Evolutionary conservation across 1,140 invertebrate genomes (phyloP).

Genomic region (Tribolium madens): DNA sequence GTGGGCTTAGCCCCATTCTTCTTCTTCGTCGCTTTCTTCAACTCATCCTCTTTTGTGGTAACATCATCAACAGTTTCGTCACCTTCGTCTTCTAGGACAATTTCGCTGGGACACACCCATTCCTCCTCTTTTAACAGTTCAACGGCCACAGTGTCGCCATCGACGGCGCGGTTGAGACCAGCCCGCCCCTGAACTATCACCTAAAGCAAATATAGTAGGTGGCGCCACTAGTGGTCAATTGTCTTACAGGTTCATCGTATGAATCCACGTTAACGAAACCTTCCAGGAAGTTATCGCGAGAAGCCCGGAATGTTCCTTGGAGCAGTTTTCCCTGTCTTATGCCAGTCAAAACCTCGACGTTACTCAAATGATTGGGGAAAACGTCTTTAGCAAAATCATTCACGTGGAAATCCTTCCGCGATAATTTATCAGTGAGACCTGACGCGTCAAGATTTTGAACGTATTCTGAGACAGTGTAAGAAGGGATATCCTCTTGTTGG

Average conservation of each 20-base stretch:
- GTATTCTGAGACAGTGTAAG: conserved; percentile 68
- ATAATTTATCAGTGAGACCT: conserved; percentile 85
- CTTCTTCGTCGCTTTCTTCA: conserved; percentile 63
- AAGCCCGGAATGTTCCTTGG: conserved; percentile 88
- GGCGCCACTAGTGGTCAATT: conserved; percentile 31
- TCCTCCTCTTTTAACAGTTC: conserved; percentile 90
- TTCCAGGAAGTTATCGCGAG: conserved; percentile 94
- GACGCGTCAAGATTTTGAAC: conserved; percentile 64
- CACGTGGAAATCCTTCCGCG: conserved; percentile 73
- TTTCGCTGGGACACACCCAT: conserved; percentile 89
- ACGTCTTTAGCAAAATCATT: conserved; percentile 75
- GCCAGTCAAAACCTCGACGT: conserved; percentile 81
- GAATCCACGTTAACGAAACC: conserved; percentile 88
- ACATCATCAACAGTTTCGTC: conserved; percentile 77
- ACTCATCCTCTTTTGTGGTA: conserved; percentile 66
- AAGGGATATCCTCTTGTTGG: conserved; percentile 74
- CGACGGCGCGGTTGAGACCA: conserved; percentile 93
- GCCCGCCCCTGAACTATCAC: conserved; percentile 90
- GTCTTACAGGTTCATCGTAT: conserved; percentile 81
- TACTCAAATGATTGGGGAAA: conserved; percentile 89
- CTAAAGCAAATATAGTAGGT: conserved; percentile 65
- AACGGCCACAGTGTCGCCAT: conserved; percentile 95
- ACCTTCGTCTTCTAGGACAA: conserved; percentile 86
- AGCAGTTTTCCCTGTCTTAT: conserved; percentile 82
- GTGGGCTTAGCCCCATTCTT: conserved; percentile 77